These are phyloP conservation scores for Ditylenchus weischeri DNA, from an alignment of 2,888 invertebrate species.

Conservation along the genomic window DNA sequence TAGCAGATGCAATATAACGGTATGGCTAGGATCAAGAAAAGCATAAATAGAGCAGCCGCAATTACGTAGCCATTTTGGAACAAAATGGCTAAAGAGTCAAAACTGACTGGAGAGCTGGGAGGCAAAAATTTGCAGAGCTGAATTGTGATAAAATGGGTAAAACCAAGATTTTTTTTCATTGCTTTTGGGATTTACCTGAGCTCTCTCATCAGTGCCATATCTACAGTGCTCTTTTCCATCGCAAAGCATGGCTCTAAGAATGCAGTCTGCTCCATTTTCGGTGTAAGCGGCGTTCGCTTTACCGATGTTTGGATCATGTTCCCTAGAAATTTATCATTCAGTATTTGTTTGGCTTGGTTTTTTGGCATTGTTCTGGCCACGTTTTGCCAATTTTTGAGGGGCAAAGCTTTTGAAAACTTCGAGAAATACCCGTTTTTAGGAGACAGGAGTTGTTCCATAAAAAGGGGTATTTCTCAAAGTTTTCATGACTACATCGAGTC, in stretches of 20 bases:
- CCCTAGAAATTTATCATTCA: no score
- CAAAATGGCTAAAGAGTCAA: not conserved
- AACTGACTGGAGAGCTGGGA: not conserved
- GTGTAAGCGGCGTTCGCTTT: not conserved
- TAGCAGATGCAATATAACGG: not conserved
- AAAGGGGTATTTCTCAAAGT: no score
- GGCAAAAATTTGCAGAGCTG: conserved; percentile 4
- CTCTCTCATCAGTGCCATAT: conserved; percentile 34
- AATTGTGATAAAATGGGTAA: not conserved
- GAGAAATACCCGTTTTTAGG: no score
- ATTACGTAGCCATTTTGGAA: not conserved
- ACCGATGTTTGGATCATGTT: no score
- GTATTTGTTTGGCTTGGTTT: no score
- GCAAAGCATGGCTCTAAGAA: conserved; percentile 27
- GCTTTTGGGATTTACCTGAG: conserved; percentile 14
- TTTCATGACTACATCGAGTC: no score
- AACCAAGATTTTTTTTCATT: no score
- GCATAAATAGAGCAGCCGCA: not conserved
- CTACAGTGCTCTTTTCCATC: conserved; percentile 30
- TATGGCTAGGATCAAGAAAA: not conserved
- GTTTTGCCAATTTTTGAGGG: no score
- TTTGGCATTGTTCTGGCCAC: no score
- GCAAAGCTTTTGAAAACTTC: no score
- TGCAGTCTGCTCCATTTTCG: conserved; percentile 20
- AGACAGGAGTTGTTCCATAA: no score